These are phyloP conservation scores for Engraulis encrasicolus DNA, from an alignment of 2,113 vertebrate species.

Conservation along the genomic window DNA sequence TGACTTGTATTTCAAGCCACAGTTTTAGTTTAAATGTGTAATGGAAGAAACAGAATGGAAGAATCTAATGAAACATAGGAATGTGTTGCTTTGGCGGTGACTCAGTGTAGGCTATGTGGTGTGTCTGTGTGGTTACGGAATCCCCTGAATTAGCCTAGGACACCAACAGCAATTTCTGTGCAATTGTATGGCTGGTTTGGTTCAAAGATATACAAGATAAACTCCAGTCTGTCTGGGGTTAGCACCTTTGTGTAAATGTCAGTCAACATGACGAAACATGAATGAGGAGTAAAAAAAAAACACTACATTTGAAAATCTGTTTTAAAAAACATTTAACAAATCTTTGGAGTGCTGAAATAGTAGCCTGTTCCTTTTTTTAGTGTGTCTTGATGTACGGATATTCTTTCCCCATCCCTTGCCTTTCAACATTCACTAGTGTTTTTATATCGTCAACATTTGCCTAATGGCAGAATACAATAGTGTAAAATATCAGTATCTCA, in stretches of 20 bases:
- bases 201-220: conserved; percentile 46
- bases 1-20: background rate
- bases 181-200: conserved; percentile 28
- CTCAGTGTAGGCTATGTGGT: conserved; percentile 7
- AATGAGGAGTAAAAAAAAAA: conserved; percentile 33
- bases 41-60: background rate
- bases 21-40: background rate
- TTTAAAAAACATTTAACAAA: conserved; percentile 46
- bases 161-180: conserved; percentile 27
- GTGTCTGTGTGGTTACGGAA: conserved; percentile 22
- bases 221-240: conserved; percentile 50
- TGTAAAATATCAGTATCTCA: background rate
- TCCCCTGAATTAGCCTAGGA: conserved; percentile 43
- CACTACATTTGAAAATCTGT: conserved; percentile 38
- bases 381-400: conserved; percentile 25
- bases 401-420: conserved; percentile 36
- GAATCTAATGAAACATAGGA: background rate
- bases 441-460: conserved; percentile 29
- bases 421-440: conserved; percentile 29
- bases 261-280: background rate
- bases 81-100: background rate
- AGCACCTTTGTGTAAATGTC: conserved; percentile 55
- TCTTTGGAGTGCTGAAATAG: conserved; percentile 29
- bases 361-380: background rate
- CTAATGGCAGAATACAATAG: background rate